Evolutionary conservation across 2,888 invertebrate genomes (phyloP).

Genomic region (Shargacucullia verbasci): DNA sequence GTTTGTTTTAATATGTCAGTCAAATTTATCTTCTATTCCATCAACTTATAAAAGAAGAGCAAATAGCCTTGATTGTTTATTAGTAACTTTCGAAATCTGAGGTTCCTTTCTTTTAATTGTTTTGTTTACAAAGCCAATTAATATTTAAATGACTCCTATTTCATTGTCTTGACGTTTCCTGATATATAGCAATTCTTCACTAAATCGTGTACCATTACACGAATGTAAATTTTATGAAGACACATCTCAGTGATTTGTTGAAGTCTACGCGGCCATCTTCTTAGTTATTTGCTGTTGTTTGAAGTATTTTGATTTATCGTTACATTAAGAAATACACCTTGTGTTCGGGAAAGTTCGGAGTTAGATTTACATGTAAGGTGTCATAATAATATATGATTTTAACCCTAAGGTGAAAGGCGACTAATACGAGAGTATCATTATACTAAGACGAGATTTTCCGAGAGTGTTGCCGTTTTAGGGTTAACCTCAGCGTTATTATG

Average conservation of each 20-base stretch:
- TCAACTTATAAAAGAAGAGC: too few relatives aligned
- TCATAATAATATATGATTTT: slow-evolving; percentile 43
- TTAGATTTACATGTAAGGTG: slow-evolving; percentile 28
- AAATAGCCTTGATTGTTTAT: too few relatives aligned
- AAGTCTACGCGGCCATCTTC: slow-evolving; percentile 18
- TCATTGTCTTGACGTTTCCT: slow-evolving; percentile 21
- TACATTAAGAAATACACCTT: slow-evolving; percentile 39
- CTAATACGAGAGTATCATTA: slow-evolving; percentile 10
- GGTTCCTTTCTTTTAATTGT: too few relatives aligned
- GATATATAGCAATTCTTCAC: slow-evolving; percentile 15
- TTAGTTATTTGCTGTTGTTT: slow-evolving; percentile 41
- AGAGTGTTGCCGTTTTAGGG: slow-evolving; percentile 14
- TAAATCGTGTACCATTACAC: slow-evolving; percentile 34
- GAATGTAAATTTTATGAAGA: slow-evolving; percentile 37
- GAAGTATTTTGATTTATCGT: slow-evolving; percentile 42
- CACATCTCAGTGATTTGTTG: slow-evolving; percentile 34
- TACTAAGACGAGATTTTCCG: slow-evolving; percentile 12
- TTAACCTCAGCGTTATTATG: background rate
- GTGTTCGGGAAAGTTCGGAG: slow-evolving; percentile 37
- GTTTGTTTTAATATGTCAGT: too few relatives aligned
- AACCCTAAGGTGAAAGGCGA: slow-evolving; percentile 45
- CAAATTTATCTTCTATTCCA: too few relatives aligned
- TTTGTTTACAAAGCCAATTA: slow-evolving; percentile 1
- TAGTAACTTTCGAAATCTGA: too few relatives aligned
- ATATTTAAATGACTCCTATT: slow-evolving; percentile 13